Base-by-base conservation (phyloP, 2,888 invertebrate genomes). In the Xestoiulus laeticollis region DNA sequence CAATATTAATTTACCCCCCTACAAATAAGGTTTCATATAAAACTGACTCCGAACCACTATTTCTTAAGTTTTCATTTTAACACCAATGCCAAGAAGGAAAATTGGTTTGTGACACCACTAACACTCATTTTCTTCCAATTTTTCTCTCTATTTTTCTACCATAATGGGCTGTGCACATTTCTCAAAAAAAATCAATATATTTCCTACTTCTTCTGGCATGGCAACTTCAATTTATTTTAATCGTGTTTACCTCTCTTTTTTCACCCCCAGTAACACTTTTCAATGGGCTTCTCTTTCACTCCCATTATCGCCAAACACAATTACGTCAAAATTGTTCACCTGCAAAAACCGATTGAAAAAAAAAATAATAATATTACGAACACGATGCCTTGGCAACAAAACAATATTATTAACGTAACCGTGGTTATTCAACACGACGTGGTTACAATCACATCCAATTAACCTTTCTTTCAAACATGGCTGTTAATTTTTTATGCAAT, bases 391-490 rank as follows among this genome's bases (percentile, higher is more conserved):
- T 38, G 38, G 38, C 59, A 22, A 68, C 22, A 8, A 10, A 68
- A n/a, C 5, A 22, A 68, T 22, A 68, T 53, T 43, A 38, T 8
- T 0, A 38, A 38, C 5, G 8, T 8, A 0, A 0, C 38, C 38
- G 38, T 38, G 38, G 38, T 38, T 38, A 38, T 38, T 38, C 38
- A 38, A 30, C 26, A 30, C 78, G 30, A 78, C 30, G 78, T 68
- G 59, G 59, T 68, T 22, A 68, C 59, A 68, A n/a, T 78, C 78
- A 78, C 78, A 30, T 78, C 30, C 78, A 78, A 78, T 78, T 78
- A 30, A 78, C 78, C 78, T 78, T 78, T 78, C 26, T 22, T 78
- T 78, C 30, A 26, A 30, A 32, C 78, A 78, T 38, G 6, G 38
- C 38, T 38, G 6, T 5, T 38, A 8, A 38, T 8, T 38, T 38